phyloP scores from a whole-genome alignment of 1,140 invertebrate genomes.

The Pteromalus puparum region DNA sequence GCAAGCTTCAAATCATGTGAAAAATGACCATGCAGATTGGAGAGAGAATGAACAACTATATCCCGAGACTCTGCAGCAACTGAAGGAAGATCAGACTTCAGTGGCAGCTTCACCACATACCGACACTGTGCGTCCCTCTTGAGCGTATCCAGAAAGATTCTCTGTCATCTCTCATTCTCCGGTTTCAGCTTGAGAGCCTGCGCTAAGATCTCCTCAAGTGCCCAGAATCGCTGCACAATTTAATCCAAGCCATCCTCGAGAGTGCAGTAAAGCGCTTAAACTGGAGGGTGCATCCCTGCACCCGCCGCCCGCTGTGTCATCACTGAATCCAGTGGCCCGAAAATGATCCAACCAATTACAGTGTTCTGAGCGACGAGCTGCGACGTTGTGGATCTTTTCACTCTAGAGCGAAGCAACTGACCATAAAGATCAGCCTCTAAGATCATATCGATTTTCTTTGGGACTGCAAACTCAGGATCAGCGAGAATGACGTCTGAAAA shows the following conservation, averaged over 20 bases:
- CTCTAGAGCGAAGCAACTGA: slow-evolving; percentile 27
- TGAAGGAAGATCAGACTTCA: no score
- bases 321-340: slow-evolving; percentile 48
- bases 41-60: no score
- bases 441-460: slow-evolving; percentile 43
- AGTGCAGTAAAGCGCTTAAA: no score
- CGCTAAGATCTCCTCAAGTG: no score
- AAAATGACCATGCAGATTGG: no score
- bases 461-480: slow-evolving; percentile 39
- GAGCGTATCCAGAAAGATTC: slow-evolving; percentile 41
- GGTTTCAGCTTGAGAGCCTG: slow-evolving; percentile 13
- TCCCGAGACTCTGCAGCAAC: no score
- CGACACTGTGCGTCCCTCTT: slow-evolving; percentile 51
- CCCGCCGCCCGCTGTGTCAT: background rate
- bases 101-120: slow-evolving; percentile 59
- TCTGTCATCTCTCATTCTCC: slow-evolving; percentile 50
- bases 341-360: slow-evolving; percentile 60
- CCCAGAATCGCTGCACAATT: no score
- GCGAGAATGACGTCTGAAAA: slow-evolving; percentile 20
- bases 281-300: no score
- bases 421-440: slow-evolving; percentile 49
- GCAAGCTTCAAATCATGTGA: no score
- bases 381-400: background rate
- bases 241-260: no score
- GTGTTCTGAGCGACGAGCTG: slow-evolving; percentile 61